A percentile compares a stretch with the other conserved stretches of the same genome.
These are phyloP conservation scores for Notolabrus celidotus DNA, from an alignment of 2,797 vertebrate genomes.

Conservation along the genomic window DNA sequence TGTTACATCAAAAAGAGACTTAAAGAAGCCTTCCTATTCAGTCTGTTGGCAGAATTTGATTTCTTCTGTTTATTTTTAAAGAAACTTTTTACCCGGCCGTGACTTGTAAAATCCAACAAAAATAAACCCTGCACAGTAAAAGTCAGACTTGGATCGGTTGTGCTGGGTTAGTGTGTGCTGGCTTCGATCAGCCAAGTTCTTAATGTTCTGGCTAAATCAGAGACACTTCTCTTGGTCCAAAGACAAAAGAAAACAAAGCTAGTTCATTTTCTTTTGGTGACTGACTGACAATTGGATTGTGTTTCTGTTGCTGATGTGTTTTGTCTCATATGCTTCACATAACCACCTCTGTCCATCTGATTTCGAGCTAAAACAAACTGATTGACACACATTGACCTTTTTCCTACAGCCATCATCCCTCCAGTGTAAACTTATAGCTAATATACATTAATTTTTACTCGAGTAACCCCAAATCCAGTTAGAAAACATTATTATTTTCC, in stretches of 20 bases:
- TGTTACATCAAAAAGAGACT: conserved; percentile 2
- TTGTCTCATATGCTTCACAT: not conserved
- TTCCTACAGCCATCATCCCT: not conserved
- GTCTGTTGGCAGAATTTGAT: not conserved
- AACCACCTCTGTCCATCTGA: not conserved
- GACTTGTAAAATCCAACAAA: conserved; percentile 14
- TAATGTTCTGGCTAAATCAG: conserved; percentile 6
- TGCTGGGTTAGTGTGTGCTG: conserved; percentile 23
- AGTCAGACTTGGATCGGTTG: conserved; percentile 1
- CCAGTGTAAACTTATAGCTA: not conserved
- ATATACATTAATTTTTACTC: not conserved
- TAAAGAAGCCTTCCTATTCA: not conserved
- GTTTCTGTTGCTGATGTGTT: conserved; percentile 4
- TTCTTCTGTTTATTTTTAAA: conserved; percentile 23
- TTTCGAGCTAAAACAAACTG: not conserved
- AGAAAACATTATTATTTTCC: not conserved
- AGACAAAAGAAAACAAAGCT: conserved; percentile 26
- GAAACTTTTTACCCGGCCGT: not conserved
- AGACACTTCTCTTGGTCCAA: not conserved
- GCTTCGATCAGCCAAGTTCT: conserved; percentile 6
- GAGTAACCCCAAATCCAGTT: not conserved
- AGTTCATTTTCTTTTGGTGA: not conserved
- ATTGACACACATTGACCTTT: not conserved
- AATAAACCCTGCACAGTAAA: conserved; percentile 25
- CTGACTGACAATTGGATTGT: not conserved